Evolutionary conservation across 1,140 invertebrate genomes (phyloP).

Genomic region (Drosophila grimshawi): DNA sequence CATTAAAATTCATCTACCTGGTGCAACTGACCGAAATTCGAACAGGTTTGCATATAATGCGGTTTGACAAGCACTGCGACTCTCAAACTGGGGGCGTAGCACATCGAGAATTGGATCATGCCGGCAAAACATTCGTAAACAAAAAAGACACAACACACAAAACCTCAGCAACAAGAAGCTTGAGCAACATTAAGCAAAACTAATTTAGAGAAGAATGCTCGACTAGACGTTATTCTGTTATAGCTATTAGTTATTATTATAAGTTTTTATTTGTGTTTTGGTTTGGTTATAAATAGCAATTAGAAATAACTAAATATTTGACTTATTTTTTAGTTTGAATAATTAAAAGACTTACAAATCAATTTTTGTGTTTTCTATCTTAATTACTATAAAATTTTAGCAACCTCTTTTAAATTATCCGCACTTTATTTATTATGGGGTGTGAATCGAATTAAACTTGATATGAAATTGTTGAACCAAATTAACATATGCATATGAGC

Average conservation of each 20-base stretch:
- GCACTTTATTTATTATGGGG: too few relatives aligned
- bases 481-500: too few relatives aligned
- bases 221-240: conserved; percentile 3
- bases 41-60: background rate
- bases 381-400: too few relatives aligned
- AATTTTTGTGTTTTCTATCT: too few relatives aligned
- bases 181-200: conserved; percentile 5
- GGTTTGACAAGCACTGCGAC: conserved; percentile 7
- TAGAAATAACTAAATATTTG: too few relatives aligned
- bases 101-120: conserved; percentile 24
- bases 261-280: background rate
- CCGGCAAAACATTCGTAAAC: conserved; percentile 47
- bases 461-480: too few relatives aligned
- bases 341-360: too few relatives aligned
- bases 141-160: conserved; percentile 27
- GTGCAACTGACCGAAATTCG: background rate
- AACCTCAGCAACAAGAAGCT: conserved; percentile 21
- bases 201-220: background rate
- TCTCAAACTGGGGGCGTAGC: conserved; percentile 24
- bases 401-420: too few relatives aligned
- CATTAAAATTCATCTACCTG: background rate
- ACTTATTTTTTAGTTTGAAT: too few relatives aligned
- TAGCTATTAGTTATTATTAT: background rate
- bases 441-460: too few relatives aligned
- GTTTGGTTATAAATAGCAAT: too few relatives aligned